Base-by-base conservation (phyloP, 2,888 invertebrate species). In the Andrena marginata region DNA sequence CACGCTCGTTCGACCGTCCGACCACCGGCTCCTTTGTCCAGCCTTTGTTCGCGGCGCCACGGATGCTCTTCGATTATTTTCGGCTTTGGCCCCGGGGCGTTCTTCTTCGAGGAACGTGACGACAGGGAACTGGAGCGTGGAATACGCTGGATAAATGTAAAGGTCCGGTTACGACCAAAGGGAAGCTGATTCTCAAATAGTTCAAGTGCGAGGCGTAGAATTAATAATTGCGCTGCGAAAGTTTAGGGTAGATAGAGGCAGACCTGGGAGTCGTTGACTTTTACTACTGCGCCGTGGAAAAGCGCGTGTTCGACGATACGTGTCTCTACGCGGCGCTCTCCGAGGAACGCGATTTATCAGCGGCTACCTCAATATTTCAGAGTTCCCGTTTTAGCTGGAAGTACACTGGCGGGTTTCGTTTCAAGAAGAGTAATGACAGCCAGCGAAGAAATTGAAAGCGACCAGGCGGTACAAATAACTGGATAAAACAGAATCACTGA, bases 221-320 rank as follows among this genome's bases (percentile, higher is more conserved):
- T 0, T 56, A 23, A 42, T 10, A 23, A 23, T 56, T 56, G 23
- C 10, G 4, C 56, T 26, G 56, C 4, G 42, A 42, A 42, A 42
- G 16, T 42, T 23, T 4, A 26, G 0, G 10, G 8, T 56, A 13
- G 10, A 10, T 8, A 26, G 13, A 56, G 54, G 7, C 23, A 0
- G 8, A 1, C 26, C 6, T 33, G 56, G n/a, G 26, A 59, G 35
- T 59, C 69, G 33, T 67, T 51, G 69, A 69, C 69, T 69, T 26
- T 33, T 10, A 42, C 35, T 31, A 69, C 35, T 29, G 35, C 35
- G 20, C 33, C 10, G 33, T 23, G 7, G 49, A 20, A 51, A 35
- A 29, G 29, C 33, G 26, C 35, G 8, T 13, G 2, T 20, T 54
- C 3, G n/a, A 35, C 67, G 74, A 75, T 68, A 42, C 68, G 31